phyloP scores from a whole-genome alignment of 1,140 invertebrate species.

The Ceratina calcarata region DNA sequence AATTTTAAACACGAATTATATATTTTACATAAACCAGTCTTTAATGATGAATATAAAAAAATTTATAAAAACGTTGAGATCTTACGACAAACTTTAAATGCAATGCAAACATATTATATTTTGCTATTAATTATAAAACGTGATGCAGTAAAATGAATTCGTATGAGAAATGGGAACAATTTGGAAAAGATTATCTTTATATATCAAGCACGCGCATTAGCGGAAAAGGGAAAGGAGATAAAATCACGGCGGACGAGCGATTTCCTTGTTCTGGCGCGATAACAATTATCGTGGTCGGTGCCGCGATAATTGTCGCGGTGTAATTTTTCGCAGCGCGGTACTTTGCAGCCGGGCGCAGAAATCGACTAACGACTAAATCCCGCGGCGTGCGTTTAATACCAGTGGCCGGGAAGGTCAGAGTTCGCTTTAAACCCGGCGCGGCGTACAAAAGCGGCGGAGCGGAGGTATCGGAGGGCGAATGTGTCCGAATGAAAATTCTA shows the following conservation, averaged over 20 bases:
- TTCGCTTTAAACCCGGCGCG: constrained; percentile 43
- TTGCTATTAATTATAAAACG: too few species aligned
- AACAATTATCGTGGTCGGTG: constrained; percentile 1
- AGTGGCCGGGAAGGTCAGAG: neutral
- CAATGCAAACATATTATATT: too few species aligned
- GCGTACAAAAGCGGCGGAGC: constrained; percentile 48
- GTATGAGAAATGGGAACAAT: too few species aligned
- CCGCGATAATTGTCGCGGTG: constrained; percentile 44
- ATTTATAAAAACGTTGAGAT: too few species aligned
- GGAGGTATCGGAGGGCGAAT: constrained; percentile 44
- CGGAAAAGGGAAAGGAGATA: constrained; percentile 18
- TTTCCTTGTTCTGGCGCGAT: constrained; percentile 18
- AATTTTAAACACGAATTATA: too few species aligned
- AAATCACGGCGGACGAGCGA: constrained; percentile 38
- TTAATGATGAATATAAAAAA: too few species aligned
- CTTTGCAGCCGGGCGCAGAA: constrained; percentile 19
- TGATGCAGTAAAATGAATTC: too few species aligned
- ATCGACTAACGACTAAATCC: constrained; percentile 52
- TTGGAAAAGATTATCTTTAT: too few species aligned
- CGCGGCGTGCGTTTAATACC: constrained; percentile 42
- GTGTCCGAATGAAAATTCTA: constrained; percentile 72
- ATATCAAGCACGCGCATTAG: neutral
- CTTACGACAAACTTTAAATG: too few species aligned
- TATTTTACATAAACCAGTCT: too few species aligned
- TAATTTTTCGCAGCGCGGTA: constrained; percentile 56